These are phyloP conservation scores for Galbula dea DNA, from an alignment of 2,113 vertebrate genomes.

Conservation along the genomic window DNA sequence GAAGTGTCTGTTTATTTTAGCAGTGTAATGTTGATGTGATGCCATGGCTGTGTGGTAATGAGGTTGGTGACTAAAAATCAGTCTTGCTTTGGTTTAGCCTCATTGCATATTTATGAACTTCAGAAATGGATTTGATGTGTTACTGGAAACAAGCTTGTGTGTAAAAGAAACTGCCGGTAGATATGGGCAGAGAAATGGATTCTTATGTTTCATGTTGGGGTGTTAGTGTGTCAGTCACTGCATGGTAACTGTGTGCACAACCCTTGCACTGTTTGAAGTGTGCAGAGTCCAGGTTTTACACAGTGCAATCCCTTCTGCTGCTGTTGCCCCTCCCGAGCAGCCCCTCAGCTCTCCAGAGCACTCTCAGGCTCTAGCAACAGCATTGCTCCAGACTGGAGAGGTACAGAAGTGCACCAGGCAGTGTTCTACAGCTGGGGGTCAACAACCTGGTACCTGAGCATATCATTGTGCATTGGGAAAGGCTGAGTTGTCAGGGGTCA, in stretches of 20 bases:
- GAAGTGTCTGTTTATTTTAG: too few relatives aligned
- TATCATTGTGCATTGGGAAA: neutral
- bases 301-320: neutral
- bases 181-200: neutral
- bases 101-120: neutral
- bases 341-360: fast-evolving
- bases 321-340: fast-evolving
- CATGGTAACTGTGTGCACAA: fast-evolving
- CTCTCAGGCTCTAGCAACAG: neutral
- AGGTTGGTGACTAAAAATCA: neutral
- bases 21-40: neutral
- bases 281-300: neutral
- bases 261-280: fast-evolving
- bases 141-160: neutral
- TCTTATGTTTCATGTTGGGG: neutral
- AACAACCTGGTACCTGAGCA: neutral
- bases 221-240: fast-evolving
- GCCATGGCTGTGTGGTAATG: neutral
- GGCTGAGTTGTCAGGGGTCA: neutral
- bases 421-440: fast-evolving
- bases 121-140: neutral
- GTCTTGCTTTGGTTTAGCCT: neutral
- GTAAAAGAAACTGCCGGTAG: fast-evolving
- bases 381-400: neutral
- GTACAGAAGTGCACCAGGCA: neutral